Evolutionary conservation across 2,888 invertebrate species (phyloP).

Genomic region (Nowickia ferox): DNA sequence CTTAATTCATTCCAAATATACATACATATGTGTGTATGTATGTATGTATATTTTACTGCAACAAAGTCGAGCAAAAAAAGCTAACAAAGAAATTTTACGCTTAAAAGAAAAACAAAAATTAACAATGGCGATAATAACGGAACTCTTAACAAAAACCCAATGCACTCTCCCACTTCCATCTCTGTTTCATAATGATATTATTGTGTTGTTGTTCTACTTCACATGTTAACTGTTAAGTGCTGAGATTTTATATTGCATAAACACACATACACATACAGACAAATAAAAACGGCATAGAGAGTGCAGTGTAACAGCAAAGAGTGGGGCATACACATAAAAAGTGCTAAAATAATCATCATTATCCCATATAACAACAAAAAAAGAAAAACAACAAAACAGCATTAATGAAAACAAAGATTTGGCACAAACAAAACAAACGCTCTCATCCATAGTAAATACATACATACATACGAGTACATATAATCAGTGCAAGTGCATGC

Average conservation of each 20-base stretch:
- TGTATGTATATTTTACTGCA: conserved; percentile 21
- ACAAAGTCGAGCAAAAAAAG: conserved; percentile 49
- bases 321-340: not conserved
- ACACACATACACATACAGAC: not conserved
- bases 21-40: too few relatives aligned
- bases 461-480: not conserved
- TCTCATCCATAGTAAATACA: too few relatives aligned
- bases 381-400: conserved; percentile 9
- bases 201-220: conserved; percentile 29
- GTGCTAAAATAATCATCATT: conserved; percentile 48
- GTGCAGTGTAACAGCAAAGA: not conserved
- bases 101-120: conserved; percentile 30
- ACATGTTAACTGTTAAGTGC: conserved; percentile 63
- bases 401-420: conserved; percentile 56
- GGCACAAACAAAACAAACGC: conserved; percentile 26
- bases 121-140: conserved; percentile 65
- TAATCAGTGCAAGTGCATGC: conserved; percentile 30
- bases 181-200: conserved; percentile 9
- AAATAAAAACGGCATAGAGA: not conserved
- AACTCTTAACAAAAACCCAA: conserved; percentile 48
- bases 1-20: conserved; percentile 60
- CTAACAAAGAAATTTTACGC: conserved; percentile 25
- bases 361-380: conserved; percentile 8
- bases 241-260: conserved; percentile 10
- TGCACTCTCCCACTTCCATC: conserved; percentile 1